phyloP scores from a whole-genome alignment of 2,888 invertebrate genomes.

The Serrognathus titanus region DNA sequence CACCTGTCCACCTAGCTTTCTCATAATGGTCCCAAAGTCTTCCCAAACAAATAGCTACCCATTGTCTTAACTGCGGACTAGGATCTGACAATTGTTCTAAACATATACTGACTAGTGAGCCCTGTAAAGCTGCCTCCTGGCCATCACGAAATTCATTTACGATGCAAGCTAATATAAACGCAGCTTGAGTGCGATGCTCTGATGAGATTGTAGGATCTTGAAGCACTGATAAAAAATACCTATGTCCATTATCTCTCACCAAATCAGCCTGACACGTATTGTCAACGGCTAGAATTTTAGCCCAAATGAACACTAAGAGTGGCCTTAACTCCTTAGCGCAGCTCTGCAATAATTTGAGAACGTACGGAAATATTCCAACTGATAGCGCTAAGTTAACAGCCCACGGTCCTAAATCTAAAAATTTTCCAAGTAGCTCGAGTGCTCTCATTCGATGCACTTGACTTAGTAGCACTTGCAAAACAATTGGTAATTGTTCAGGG shows the following conservation, averaged over 20 bases:
- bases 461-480: constrained; percentile 78
- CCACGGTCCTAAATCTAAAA: constrained; percentile 93
- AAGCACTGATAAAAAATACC: constrained; percentile 89
- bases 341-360: constrained; percentile 93
- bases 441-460: constrained; percentile 90
- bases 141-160: constrained; percentile 86
- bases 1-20: constrained; percentile 90
- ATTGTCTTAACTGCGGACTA: constrained; percentile 68
- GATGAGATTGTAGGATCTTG: constrained; percentile 80
- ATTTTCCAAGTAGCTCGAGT: constrained; percentile 87
- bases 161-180: constrained; percentile 91
- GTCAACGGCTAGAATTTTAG: constrained; percentile 96
- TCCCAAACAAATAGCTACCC: constrained; percentile 91
- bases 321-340: constrained; percentile 89
- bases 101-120: constrained; percentile 86
- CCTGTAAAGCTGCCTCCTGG: constrained; percentile 87
- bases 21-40: constrained; percentile 87
- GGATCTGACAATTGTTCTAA: constrained; percentile 81
- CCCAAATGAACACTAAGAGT: constrained; percentile 97
- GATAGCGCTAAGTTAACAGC: constrained; percentile 94
- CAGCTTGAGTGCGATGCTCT: constrained; percentile 88
- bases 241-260: constrained; percentile 89
- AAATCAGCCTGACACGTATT: constrained; percentile 92
- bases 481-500: constrained; percentile 96
- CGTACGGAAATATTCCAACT: constrained; percentile 98